These are phyloP conservation scores for Eumacrocentrus americanus DNA, from an alignment of 2,888 invertebrate species.

Conservation along the genomic window DNA sequence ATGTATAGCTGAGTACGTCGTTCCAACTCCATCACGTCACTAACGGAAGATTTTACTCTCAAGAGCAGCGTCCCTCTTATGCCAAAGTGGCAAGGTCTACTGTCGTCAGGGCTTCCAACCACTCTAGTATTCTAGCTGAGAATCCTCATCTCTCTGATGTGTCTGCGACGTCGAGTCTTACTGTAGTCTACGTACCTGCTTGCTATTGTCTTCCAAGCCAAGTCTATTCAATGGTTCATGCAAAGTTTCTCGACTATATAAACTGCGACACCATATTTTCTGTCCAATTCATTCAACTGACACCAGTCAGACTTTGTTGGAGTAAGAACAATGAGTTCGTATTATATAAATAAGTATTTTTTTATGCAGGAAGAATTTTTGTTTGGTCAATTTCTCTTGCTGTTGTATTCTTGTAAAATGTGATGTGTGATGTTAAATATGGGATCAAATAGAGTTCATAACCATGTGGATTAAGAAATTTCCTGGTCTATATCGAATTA, in stretches of 20 bases:
- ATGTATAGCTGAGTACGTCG: background rate
- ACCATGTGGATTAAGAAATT: too few relatives aligned
- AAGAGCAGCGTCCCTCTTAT: slow-evolving; percentile 3
- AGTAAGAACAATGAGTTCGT: background rate
- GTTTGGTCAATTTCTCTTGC: background rate
- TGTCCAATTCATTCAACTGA: background rate
- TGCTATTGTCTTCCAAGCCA: slow-evolving; percentile 5
- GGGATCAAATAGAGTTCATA: too few relatives aligned
- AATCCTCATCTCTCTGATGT: slow-evolving; percentile 19
- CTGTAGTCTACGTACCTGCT: background rate
- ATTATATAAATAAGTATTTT: background rate
- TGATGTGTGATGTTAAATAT: too few relatives aligned
- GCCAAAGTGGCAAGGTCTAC: slow-evolving; percentile 1
- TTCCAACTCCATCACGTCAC: slow-evolving; percentile 1
- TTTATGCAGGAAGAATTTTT: background rate
- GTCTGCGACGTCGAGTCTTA: slow-evolving; percentile 8
- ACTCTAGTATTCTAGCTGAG: background rate
- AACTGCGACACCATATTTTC: background rate
- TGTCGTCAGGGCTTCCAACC: background rate
- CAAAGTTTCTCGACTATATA: background rate
- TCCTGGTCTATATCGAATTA: too few relatives aligned
- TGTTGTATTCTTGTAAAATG: too few relatives aligned
- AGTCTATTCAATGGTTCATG: background rate
- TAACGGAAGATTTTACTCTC: slow-evolving; percentile 1
- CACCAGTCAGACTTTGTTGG: background rate